Evolutionary conservation across 2,888 invertebrate species (phyloP), one percentile per base, ranked within the genome.

Genomic region (Trachelus troglodyta): DNA sequence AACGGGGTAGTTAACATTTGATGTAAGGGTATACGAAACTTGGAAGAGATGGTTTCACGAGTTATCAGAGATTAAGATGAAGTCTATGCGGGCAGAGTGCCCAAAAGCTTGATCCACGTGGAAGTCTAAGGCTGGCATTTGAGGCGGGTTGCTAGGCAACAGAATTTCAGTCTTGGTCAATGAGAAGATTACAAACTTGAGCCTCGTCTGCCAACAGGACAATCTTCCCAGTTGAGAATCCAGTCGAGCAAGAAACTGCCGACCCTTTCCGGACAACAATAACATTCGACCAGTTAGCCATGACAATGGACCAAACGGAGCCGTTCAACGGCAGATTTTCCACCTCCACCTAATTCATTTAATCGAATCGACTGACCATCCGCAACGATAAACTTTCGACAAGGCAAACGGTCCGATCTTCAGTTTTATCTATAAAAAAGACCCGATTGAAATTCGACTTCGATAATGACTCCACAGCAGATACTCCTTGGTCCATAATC

Each of bases 141-240:
- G 74, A 79, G 76, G 80, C 80, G 80, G 71, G 71, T 79, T 80
- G 77, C 73, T 34, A 12, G 71, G 71, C 80, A 79, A 76, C 73
- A 75, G 80, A 81, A 78, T 81, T 79, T 79, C 74, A 40, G 77
- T 34, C 77, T 79, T 74, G 79, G 80, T 80, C 83, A 79, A 83
- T 83, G 78, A 76, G 77, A 74, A 85, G 83, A 71, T 84, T 84
- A 81, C 80, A 81, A 84, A 83, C 81, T 83, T 78, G 76, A 15
- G 40, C 79, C 79, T 77, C 77, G 77, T 81, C 80, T 79, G 81
- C 82, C 83, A 80, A 76, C 69, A 75, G 82, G 79, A 81, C 83
- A 85, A 84, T 84, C 83, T 84, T 73, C 79, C 77, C 74, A 76
- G 34, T 34, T 34, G 34, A 75, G 76, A 69, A 75, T 78, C 79